Percentiles rank a stretch among this genome's conserved stretches.
Conservation (phyloP, 1,140 invertebrate genomes). For the Philotrypesis tridentata region DNA sequence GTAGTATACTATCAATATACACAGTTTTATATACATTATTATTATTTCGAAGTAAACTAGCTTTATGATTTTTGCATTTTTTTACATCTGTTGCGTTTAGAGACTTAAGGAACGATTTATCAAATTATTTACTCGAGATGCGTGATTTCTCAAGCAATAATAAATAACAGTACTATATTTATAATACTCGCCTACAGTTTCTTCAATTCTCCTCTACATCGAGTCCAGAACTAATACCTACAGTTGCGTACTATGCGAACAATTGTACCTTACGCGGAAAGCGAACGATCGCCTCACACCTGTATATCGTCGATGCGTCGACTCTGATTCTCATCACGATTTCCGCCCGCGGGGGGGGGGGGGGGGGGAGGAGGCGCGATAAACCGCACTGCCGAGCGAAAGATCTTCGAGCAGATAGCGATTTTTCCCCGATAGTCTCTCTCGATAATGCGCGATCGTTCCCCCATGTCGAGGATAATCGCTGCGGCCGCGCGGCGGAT, state of each 20-base stretch:
- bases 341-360: too few species aligned
- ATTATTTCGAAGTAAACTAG: background rate
- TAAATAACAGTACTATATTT: conserved; percentile 22
- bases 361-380: too few species aligned
- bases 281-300: background rate
- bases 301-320: background rate
- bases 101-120: conserved; percentile 8
- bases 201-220: background rate
- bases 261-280: too few species aligned
- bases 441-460: background rate
- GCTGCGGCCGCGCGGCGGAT: background rate
- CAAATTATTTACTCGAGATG: conserved; percentile 16
- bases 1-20: background rate
- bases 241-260: too few species aligned
- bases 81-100: conserved; percentile 7
- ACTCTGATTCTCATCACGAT: too few species aligned
- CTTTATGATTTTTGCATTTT: conserved; percentile 29
- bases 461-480: background rate
- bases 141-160: conserved; percentile 33
- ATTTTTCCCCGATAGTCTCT: background rate
- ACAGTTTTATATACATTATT: background rate
- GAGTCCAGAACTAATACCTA: background rate
- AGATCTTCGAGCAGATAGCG: background rate
- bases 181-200: background rate
- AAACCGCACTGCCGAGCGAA: background rate